Base-by-base conservation (phyloP, 37 sponge, comb jelly and placozoan genomes). In the Cladorhizidae sp. region DNA sequence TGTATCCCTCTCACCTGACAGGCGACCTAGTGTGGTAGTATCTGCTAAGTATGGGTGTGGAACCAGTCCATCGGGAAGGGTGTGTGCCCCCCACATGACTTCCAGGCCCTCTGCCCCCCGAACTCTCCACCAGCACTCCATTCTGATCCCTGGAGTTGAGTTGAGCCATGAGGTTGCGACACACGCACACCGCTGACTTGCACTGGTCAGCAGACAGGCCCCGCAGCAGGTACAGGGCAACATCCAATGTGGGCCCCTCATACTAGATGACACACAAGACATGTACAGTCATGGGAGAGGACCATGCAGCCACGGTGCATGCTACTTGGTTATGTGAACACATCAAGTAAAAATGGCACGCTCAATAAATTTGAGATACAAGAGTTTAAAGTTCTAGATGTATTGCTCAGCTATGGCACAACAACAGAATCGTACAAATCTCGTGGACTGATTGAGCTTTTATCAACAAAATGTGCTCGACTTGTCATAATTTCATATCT, bases 61-160 rank as follows among this genome's bases (percentile, higher is more conserved):
- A 93, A 1, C 93, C 90, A 17, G 68, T 88, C 93, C 93, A 93
- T 6, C 89, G 54, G 45, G 82, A 81, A 0, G 93, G 93, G 69
- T 88, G 89, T 8, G 78, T 72, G 23, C 86, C 93, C 37, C 77
- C 75, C 32, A 45, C 70, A 43, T 80, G 51, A 52, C 67, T 67
- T 29, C 87, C 87, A 45, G 49, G 49, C 8, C 49, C 49, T 9
- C 49, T 45, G 3, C 79, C 79, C 32, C 36, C 63, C 2, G 8
- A 3, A 22, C 78, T 32, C 45, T 23, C 78, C n/a, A 69, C 7
- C 25, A 79, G 25, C 11, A 79, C 57, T 20, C 78, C 85, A 17
- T 35, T 29, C 31, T 50, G 37, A 31, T 87, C 77, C 20, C 51
- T 29, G 25, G 67, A 36, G 50, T 29, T 52, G n/a, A 90, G 50